These are phyloP conservation scores for Corvus moneduloides DNA, from an alignment of 2,113 vertebrate genomes.

Conservation along the genomic window DNA sequence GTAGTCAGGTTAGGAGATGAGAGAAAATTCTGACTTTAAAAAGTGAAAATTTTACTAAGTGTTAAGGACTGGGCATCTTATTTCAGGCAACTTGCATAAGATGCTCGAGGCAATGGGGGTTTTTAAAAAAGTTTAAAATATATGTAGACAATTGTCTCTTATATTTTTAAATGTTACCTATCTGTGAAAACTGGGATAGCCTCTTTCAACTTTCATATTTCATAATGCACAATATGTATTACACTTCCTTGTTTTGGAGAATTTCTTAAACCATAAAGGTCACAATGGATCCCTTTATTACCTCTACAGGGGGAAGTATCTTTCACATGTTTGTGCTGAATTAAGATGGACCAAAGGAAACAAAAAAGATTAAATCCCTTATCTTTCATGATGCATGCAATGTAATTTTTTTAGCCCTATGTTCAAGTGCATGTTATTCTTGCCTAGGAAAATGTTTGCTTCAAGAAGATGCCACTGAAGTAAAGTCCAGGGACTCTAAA, in stretches of 20 bases:
- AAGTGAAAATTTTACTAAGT: neutral
- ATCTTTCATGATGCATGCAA: neutral
- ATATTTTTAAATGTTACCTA: neutral
- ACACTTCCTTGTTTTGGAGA: neutral
- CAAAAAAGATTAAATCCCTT: neutral
- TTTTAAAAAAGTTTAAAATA: neutral
- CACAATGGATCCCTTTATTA: neutral
- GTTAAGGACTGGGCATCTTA: neutral
- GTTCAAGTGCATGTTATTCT: neutral
- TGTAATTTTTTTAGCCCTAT: neutral
- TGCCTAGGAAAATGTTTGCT: neutral
- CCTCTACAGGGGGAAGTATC: neutral
- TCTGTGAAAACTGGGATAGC: neutral
- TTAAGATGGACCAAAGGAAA: neutral
- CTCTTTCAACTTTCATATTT: neutral
- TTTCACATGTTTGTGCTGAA: neutral
- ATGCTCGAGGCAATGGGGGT: neutral
- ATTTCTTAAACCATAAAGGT: neutral
- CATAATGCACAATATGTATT: neutral
- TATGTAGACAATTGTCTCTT: rapidly evolving
- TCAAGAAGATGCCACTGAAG: neutral
- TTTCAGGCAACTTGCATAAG: neutral
- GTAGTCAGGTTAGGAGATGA: neutral
- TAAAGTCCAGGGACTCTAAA: neutral
- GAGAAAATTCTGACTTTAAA: neutral